Conservation (phyloP, 2,797 vertebrate species). For the Phalanger gymnotis region DNA sequence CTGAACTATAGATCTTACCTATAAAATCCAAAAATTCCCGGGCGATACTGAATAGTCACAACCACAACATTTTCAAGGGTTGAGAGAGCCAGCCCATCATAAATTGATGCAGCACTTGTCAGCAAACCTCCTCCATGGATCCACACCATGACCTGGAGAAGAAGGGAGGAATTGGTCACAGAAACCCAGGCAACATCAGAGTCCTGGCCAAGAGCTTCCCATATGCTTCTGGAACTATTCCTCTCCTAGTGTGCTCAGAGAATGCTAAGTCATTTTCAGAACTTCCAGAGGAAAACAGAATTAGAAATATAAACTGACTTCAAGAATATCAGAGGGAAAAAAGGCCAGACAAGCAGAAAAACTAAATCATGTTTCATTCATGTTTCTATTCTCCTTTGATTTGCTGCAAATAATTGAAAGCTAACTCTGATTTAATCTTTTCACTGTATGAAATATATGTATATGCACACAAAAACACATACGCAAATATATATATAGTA, state of each 20-base stretch:
- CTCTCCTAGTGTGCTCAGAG: background rate
- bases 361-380: background rate
- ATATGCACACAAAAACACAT: too few relatives aligned
- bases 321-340: background rate
- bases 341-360: background rate
- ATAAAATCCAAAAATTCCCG: conserved; percentile 89
- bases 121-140: conserved; percentile 89
- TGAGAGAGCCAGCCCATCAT: conserved; percentile 87
- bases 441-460: background rate
- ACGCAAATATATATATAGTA: too few relatives aligned
- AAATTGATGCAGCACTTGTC: conserved; percentile 85
- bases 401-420: background rate
- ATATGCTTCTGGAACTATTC: background rate
- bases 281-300: background rate
- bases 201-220: background rate
- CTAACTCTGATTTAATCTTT: background rate
- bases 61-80: conserved; percentile 89
- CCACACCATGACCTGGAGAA: conserved; percentile 90
- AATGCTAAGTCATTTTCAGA: background rate
- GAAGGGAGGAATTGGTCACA: background rate
- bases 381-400: background rate
- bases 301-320: background rate
- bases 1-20: conserved; percentile 83
- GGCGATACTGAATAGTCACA: conserved; percentile 89
- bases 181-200: background rate